Base-by-base conservation (phyloP, 2,888 invertebrate genomes). In the Xestia ashworthii region DNA sequence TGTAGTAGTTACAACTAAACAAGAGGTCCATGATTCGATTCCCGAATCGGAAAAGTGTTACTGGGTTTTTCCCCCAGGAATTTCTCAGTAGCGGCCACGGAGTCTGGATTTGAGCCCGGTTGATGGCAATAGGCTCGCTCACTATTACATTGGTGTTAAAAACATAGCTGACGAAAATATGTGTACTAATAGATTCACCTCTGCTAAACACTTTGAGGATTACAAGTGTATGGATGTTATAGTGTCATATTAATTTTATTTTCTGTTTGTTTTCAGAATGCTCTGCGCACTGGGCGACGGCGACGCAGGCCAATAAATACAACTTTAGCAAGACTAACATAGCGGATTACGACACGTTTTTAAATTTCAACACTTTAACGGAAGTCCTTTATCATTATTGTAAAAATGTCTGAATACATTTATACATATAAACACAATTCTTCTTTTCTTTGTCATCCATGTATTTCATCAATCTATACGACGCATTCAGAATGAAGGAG, bases 181-280 rank as follows among this genome's bases (percentile, higher is more conserved):
- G 22, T 53, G 9, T 3, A 9, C 50, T 22, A 9, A 22, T 53
- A 8, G 22, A 53, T 53, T 3, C 3, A 9, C 50, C 3, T 22
- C 50, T 50, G 22, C 50, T 19, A 50, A 50, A 3, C 9, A 0
- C 11, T n/a, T 53, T 9, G 9, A 11, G 3, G n/a, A 53, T 22
- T 53, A n/a, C 22, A 53, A n/a, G 22, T 53, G 53, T 53, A 44
- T 44, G 44, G 9, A 22, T 9, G 9, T 22, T 53, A 11, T 55
- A 8, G 22, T 55, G 50, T 53, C n/a, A 16, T 64, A 19, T 22
- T 44, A 8, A 44, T 55, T 11, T 53, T 11, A 25, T 53, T 55
- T 55, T 5, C 5, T 38, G 5, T 48, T 16, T 53, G 25, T 46
- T 72, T 65, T 65, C 65, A 71, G 48, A 5, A 65, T 71, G 71